Conservation (phyloP, 2,888 invertebrate genomes). For the Volucella inflata region DNA sequence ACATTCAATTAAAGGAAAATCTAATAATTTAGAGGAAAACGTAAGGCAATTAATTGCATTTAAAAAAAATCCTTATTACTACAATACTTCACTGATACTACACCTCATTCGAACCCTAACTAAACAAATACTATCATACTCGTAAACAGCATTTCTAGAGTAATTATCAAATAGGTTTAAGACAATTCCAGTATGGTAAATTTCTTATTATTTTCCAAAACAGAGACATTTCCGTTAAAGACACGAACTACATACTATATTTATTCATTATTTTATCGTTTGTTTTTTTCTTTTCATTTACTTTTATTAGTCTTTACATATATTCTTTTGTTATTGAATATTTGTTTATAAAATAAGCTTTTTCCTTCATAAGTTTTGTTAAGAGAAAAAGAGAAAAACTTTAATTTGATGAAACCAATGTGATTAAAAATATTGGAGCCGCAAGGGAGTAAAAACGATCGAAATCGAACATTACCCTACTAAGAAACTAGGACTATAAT, state of each 20-base stretch:
- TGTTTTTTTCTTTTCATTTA: too few species aligned
- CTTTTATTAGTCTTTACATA: slow-evolving; percentile 6
- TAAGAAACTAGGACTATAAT: too few species aligned
- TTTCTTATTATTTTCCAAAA: slow-evolving; percentile 15
- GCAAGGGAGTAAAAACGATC: slow-evolving; percentile 24
- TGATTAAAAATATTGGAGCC: slow-evolving; percentile 54
- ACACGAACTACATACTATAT: slow-evolving; percentile 43
- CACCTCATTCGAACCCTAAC: slow-evolving; percentile 44
- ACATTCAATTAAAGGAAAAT: slow-evolving; percentile 24
- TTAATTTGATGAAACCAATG: slow-evolving; percentile 14
- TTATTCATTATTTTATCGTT: slow-evolving; percentile 22
- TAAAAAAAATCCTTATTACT: slow-evolving; percentile 38
- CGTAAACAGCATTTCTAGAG: slow-evolving; percentile 28
- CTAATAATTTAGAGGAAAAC: slow-evolving; percentile 1
- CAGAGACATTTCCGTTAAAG: slow-evolving; percentile 42
- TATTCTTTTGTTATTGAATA: slow-evolving; percentile 19
- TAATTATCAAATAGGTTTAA: slow-evolving; percentile 26
- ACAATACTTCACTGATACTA: slow-evolving; percentile 26
- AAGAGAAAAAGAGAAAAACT: not conserved
- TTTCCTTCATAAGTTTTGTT: slow-evolving; percentile 8
- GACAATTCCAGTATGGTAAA: slow-evolving; percentile 16
- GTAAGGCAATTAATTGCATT: slow-evolving; percentile 43
- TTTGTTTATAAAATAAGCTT: slow-evolving; percentile 28
- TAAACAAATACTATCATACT: slow-evolving; percentile 10
- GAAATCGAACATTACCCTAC: too few species aligned